Percentiles rank a stretch among this genome's conserved stretches.
Evolutionary conservation across 2,888 invertebrate genomes (phyloP).

Genomic region (Apocheima hispidaria): DNA sequence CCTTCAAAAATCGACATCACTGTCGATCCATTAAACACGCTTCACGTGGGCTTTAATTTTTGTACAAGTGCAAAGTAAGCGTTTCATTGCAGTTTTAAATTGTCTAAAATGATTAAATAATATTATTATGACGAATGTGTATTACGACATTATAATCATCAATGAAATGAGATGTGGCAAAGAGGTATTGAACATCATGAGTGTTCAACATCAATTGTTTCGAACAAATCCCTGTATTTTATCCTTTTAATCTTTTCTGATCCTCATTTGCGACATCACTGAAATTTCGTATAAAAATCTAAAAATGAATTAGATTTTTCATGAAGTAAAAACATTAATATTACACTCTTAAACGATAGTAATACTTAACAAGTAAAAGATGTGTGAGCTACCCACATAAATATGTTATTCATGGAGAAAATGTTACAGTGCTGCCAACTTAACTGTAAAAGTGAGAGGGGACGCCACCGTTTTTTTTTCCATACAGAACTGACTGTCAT

Average conservation of each 20-base stretch:
- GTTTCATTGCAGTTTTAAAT: constrained; percentile 35
- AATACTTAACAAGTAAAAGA: not conserved
- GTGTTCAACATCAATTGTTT: too few species aligned
- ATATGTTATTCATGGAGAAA: not conserved
- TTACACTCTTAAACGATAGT: not conserved
- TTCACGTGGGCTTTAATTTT: not conserved
- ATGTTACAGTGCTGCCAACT: not conserved
- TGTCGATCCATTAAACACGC: not conserved
- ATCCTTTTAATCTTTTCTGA: not conserved
- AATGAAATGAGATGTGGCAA: not conserved
- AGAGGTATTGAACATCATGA: too few species aligned
- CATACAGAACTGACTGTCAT: not conserved
- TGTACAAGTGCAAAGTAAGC: constrained; percentile 41
- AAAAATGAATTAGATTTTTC: not conserved
- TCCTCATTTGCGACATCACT: not conserved
- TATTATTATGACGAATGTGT: not conserved
- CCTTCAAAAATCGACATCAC: not conserved
- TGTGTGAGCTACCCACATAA: not conserved
- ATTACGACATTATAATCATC: not conserved
- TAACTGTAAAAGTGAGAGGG: not conserved
- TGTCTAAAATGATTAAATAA: constrained; percentile 7
- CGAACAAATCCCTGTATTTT: not conserved
- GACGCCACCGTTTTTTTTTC: not conserved
- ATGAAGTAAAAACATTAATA: not conserved
- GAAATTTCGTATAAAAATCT: not conserved